Base-by-base conservation (phyloP, 2,888 invertebrate genomes). In the Clanis bilineata region DNA sequence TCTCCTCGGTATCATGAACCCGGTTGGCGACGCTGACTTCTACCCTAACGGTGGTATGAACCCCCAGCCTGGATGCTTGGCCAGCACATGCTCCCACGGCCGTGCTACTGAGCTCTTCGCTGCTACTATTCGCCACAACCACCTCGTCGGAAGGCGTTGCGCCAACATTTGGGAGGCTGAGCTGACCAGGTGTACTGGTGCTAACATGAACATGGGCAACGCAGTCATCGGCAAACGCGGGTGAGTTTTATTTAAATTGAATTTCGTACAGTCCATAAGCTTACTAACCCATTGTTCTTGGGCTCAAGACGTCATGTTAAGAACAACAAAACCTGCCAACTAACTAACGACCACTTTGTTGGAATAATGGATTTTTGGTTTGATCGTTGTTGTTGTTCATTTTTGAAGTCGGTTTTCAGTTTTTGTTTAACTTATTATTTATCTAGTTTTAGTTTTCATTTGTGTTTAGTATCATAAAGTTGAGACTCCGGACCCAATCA, bases 1-100 rank as follows among this genome's bases (percentile, higher is more conserved):
- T 10, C 21, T 71, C 1, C 74, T 86, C 1, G 88, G 87, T 18
- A 82, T 85, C 45, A 72, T 77, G 55, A 67, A 79, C 38, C 60
- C 70, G 0, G 66, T 80, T 21, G 80, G 67, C 6, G 57, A 83
- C 58, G 73, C 70, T 25, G 81, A 88, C 65, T 87, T 88, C 68
- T 89, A 85, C 65, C 83, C 85, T 4, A 88, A 88, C 57, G 85
- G 86, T 10, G 88, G 86, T 32, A 77, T 65, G 54, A 76, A 80
- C 62, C 72, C 72, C 3, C 86, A 86, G 62, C 88, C 88, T 23
- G 88, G 87, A 1, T 88, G 88, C 61, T 62, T 63, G 65, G 6
- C 71, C 9, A 82, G 73, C 61, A 74, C 75, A 5, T 88, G 88
- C 64, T 86, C 86, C 3, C 88, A 88, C 62, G 70, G 79, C 3